Evolutionary conservation across 2,113 vertebrate species (phyloP).

Genomic region (Taxidea taxus): DNA sequence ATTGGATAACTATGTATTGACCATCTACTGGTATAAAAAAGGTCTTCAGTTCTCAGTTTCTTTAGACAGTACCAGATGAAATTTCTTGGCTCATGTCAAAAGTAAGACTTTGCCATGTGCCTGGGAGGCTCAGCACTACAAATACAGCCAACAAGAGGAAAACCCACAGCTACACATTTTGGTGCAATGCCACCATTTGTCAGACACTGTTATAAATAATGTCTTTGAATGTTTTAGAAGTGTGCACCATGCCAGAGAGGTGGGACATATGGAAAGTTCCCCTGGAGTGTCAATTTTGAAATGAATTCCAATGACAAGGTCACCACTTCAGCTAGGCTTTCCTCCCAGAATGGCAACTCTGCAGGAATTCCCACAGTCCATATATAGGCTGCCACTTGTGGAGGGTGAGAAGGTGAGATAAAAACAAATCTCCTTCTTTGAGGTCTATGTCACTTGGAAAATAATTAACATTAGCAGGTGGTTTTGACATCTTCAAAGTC

Average conservation of each 20-base stretch:
- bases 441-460: constrained; percentile 39
- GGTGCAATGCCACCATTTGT: constrained; percentile 40
- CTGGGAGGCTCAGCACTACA: not conserved
- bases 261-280: constrained; percentile 36
- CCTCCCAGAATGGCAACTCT: not conserved
- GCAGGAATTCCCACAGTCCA: not conserved
- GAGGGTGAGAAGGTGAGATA: not conserved
- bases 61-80: not conserved
- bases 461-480: constrained; percentile 29
- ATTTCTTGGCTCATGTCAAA: not conserved
- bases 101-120: constrained; percentile 26
- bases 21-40: not conserved
- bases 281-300: constrained; percentile 40
- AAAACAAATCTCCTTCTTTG: constrained; percentile 4
- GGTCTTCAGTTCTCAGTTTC: not conserved
- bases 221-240: constrained; percentile 49
- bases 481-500: constrained; percentile 45
- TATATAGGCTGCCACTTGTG: not conserved
- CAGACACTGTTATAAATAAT: constrained; percentile 49
- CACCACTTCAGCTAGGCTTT: not conserved
- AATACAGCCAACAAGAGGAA: not conserved
- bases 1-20: not conserved
- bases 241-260: constrained; percentile 1
- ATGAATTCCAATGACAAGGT: constrained; percentile 10
- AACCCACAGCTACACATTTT: not conserved